These are phyloP conservation scores for Drosophila leonis DNA, from an alignment of 2,888 invertebrate species.

Conservation along the genomic window DNA sequence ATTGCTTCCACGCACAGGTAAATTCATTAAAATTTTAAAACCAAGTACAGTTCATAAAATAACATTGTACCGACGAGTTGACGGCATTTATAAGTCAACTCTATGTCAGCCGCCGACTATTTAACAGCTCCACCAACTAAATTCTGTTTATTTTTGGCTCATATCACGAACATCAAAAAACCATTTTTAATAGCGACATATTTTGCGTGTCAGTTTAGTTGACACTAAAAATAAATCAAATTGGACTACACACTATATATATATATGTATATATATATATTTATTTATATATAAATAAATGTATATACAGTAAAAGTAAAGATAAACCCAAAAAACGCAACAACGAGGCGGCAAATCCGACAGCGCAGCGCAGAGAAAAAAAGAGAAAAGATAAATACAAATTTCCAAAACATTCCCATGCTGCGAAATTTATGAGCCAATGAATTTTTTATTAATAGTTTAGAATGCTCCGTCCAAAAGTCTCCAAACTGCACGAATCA, in stretches of 20 bases:
- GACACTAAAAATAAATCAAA: constrained; percentile 73
- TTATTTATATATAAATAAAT: background rate
- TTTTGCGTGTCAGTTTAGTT: constrained; percentile 58
- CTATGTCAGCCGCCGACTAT: constrained; percentile 22
- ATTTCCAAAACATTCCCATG: constrained; percentile 6
- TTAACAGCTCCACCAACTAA: constrained; percentile 29
- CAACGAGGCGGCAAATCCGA: constrained; percentile 19
- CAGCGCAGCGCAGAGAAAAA: constrained; percentile 1
- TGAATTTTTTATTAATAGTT: constrained; percentile 30
- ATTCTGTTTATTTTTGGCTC: constrained; percentile 20
- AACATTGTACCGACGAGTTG: constrained; percentile 16
- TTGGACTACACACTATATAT: constrained; percentile 15
- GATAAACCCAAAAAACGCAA: constrained; percentile 13
- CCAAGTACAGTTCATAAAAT: constrained; percentile 15
- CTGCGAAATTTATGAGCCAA: constrained; percentile 25
- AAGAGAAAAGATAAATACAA: background rate
- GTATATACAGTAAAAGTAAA: background rate
- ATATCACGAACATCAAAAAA: constrained; percentile 21
- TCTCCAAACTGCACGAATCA: background rate
- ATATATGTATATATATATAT: constrained; percentile 1
- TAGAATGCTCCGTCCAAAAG: constrained; percentile 11
- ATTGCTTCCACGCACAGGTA: background rate
- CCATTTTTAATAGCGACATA: constrained; percentile 46
- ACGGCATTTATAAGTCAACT: constrained; percentile 30
- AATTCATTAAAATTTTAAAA: constrained; percentile 16